Conservation (phyloP, 2,888 invertebrate species). For the Drosophila demipolita region DNA sequence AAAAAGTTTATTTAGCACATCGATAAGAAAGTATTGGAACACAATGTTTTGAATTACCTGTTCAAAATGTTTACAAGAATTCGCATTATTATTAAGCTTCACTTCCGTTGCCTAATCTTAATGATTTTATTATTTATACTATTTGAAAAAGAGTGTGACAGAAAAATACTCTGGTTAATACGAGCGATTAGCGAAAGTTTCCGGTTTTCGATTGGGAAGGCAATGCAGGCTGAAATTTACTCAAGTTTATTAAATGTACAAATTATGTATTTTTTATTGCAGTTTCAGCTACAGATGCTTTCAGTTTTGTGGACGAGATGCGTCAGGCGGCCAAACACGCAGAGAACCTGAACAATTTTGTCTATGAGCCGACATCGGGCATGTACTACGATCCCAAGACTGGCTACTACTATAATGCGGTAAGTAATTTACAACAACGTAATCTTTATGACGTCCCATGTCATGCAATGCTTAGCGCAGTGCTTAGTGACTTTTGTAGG, state of each 20-base stretch:
- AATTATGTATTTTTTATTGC: slow-evolving; percentile 9
- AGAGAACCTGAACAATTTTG: slow-evolving; percentile 91
- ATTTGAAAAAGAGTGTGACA: slow-evolving; percentile 35
- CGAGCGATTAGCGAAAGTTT: slow-evolving; percentile 40
- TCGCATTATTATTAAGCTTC: not conserved
- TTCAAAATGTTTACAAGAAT: slow-evolving; percentile 1
- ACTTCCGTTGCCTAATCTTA: slow-evolving; percentile 4
- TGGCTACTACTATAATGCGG: slow-evolving; percentile 96
- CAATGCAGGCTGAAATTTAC: slow-evolving; percentile 10
- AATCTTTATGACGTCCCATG: slow-evolving; percentile 66
- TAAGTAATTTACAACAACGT: slow-evolving; percentile 85
- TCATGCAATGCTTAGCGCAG: slow-evolving; percentile 17
- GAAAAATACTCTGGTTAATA: slow-evolving; percentile 15
- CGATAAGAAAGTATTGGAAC: slow-evolving; percentile 13
- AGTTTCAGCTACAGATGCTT: slow-evolving; percentile 72
- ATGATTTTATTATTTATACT: slow-evolving; percentile 14
- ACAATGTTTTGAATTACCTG: not conserved
- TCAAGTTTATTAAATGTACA: not conserved
- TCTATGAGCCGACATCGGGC: slow-evolving; percentile 94
- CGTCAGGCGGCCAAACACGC: slow-evolving; percentile 91
- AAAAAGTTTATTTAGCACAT: not conserved
- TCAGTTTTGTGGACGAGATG: slow-evolving; percentile 90
- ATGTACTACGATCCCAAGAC: slow-evolving; percentile 95
- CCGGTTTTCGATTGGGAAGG: slow-evolving; percentile 5
- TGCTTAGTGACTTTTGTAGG: slow-evolving; percentile 46